phyloP scores from a whole-genome alignment of 2,888 invertebrate species.

The Agonopterix subpropinquella region DNA sequence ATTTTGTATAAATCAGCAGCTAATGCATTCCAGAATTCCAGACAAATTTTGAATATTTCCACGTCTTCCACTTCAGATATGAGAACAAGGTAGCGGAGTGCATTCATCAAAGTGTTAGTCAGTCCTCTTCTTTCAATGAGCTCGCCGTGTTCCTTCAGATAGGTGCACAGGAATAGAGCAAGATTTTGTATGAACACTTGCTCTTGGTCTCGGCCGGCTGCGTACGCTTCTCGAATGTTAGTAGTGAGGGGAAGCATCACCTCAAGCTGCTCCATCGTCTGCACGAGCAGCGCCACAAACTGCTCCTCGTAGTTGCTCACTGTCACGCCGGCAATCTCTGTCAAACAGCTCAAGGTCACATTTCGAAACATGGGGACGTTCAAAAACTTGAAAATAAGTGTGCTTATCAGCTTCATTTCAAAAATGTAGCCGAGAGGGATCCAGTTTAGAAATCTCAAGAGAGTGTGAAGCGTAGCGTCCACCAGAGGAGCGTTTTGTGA shows the following conservation, averaged over 20 bases:
- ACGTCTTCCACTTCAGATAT: slow-evolving; percentile 99
- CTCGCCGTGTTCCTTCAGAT: slow-evolving; percentile 95
- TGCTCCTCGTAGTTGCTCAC: slow-evolving; percentile 94
- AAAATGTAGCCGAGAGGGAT: slow-evolving; percentile 99
- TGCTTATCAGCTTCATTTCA: slow-evolving; percentile 97
- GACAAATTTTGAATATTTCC: slow-evolving; percentile 99
- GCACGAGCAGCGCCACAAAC: slow-evolving; percentile 91
- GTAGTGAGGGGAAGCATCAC: slow-evolving; percentile 93
- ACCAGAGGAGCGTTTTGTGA: slow-evolving; percentile 98
- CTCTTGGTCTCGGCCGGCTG: slow-evolving; percentile 95
- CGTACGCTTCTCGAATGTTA: slow-evolving; percentile 96
- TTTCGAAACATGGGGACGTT: slow-evolving; percentile 98
- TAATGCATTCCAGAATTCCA: slow-evolving; percentile 98
- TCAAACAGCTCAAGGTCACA: slow-evolving; percentile 97
- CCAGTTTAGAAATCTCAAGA: slow-evolving; percentile 98
- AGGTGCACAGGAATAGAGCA: slow-evolving; percentile 97
- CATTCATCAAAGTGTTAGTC: slow-evolving; percentile 86
- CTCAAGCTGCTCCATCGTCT: slow-evolving; percentile 95
- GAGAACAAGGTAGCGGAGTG: slow-evolving; percentile 89
- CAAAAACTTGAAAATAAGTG: slow-evolving; percentile 96
- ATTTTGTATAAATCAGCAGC: slow-evolving; percentile 95
- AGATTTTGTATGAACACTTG: slow-evolving; percentile 99
- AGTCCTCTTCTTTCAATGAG: slow-evolving; percentile 89
- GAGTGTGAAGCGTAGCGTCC: slow-evolving; percentile 95
- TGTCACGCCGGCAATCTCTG: slow-evolving; percentile 96